phyloP scores from a whole-genome alignment of 2,797 vertebrate species.

The Taenioides sp. region DNA sequence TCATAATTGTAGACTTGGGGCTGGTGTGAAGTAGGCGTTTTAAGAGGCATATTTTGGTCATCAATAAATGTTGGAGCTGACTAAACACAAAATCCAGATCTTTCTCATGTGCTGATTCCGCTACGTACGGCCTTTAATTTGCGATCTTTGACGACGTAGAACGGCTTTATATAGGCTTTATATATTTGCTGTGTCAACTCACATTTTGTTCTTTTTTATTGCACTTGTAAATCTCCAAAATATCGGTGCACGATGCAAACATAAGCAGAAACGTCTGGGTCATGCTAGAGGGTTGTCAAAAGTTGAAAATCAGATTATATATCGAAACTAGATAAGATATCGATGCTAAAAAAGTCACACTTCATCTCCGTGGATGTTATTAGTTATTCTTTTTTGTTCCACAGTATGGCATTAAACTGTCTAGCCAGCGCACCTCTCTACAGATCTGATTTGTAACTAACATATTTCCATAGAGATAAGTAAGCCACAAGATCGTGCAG shows the following conservation, averaged over 20 bases:
- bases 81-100: background rate
- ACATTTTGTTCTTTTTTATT: background rate
- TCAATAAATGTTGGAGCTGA: slow-evolving; percentile 1
- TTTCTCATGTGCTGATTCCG: background rate
- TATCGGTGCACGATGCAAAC: background rate
- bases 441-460: too few relatives aligned
- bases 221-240: background rate
- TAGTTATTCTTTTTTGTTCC: too few relatives aligned
- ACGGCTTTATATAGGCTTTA: background rate
- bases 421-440: too few relatives aligned
- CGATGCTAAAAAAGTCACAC: too few relatives aligned
- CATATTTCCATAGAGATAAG: too few relatives aligned
- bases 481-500: too few relatives aligned
- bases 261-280: too few relatives aligned
- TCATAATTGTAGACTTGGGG: slow-evolving; percentile 5
- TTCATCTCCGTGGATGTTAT: too few relatives aligned
- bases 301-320: too few relatives aligned
- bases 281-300: too few relatives aligned
- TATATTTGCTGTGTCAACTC: background rate
- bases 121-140: background rate
- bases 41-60: slow-evolving; percentile 13
- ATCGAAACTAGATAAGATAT: too few relatives aligned
- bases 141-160: background rate
- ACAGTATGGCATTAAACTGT: too few relatives aligned
- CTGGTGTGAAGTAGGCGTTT: slow-evolving; percentile 13